Evolutionary conservation across 2,888 invertebrate species (phyloP).

Genomic region (Epiblema foenella): DNA sequence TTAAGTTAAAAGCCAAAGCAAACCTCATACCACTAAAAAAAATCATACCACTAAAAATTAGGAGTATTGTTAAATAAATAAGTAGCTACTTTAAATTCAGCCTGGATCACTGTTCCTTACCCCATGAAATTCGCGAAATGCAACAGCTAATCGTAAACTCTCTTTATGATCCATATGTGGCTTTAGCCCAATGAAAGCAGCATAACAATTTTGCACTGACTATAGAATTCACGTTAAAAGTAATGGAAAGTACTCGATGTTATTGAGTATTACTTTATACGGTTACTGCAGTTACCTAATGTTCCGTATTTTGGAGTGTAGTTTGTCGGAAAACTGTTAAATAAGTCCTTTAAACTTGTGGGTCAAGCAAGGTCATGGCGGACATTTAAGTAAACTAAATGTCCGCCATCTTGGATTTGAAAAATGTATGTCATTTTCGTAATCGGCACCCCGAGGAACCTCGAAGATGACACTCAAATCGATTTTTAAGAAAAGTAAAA

Average conservation of each 20-base stretch:
- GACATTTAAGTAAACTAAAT: no score
- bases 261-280: conserved; percentile 13
- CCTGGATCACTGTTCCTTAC: background rate
- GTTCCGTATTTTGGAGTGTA: background rate
- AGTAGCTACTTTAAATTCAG: no score
- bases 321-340: background rate
- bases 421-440: no score
- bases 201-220: conserved; percentile 60
- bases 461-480: no score
- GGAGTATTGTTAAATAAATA: no score
- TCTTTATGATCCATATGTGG: conserved; percentile 70
- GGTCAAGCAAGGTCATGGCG: no score
- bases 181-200: conserved; percentile 47
- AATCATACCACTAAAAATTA: no score
- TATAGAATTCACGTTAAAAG: conserved; percentile 57
- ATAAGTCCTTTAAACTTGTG: background rate
- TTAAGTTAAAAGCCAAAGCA: no score
- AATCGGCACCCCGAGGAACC: no score
- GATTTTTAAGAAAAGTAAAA: no score
- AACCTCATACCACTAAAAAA: no score
- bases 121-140: background rate
- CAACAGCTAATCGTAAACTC: conserved; percentile 58
- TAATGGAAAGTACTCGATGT: conserved; percentile 49
- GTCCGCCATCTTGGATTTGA: no score
- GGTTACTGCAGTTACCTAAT: background rate